A percentile compares a stretch with the other conserved stretches of the same genome.
Conservation (phyloP, 2,797 vertebrate genomes). For the Acridotheres tristis region DNA sequence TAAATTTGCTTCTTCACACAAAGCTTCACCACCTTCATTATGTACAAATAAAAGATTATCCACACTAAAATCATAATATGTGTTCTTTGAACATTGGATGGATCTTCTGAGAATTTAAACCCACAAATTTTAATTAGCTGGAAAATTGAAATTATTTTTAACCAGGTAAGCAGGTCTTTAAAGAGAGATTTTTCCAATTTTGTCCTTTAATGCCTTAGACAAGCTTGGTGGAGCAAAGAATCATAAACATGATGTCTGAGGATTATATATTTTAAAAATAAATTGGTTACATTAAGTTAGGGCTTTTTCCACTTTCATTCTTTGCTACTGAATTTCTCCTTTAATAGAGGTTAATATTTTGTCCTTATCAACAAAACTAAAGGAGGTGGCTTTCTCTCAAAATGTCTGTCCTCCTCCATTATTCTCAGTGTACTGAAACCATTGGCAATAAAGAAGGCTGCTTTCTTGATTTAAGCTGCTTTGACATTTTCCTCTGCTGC, state of each 20-base stretch:
- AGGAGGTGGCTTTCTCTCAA: neutral
- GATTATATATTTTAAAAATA: neutral
- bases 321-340: neutral
- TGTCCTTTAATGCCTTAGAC: neutral
- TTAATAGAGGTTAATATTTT: neutral
- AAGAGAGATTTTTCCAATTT: neutral
- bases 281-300: neutral
- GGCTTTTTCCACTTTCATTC: neutral
- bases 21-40: neutral
- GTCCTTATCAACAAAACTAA: neutral
- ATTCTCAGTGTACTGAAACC: neutral
- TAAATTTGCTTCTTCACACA: neutral
- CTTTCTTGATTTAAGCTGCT: neutral
- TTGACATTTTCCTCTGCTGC: neutral
- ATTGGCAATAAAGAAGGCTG: neutral
- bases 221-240: neutral
- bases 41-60: neutral
- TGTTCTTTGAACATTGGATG: neutral
- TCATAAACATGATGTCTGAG: neutral
- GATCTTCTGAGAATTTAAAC: neutral
- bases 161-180: neutral
- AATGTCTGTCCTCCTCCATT: neutral
- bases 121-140: neutral
- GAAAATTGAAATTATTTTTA: neutral
- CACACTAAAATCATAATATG: neutral